Evolutionary conservation across 1,140 invertebrate species (phyloP).

Genomic region (Fopius arisanus): DNA sequence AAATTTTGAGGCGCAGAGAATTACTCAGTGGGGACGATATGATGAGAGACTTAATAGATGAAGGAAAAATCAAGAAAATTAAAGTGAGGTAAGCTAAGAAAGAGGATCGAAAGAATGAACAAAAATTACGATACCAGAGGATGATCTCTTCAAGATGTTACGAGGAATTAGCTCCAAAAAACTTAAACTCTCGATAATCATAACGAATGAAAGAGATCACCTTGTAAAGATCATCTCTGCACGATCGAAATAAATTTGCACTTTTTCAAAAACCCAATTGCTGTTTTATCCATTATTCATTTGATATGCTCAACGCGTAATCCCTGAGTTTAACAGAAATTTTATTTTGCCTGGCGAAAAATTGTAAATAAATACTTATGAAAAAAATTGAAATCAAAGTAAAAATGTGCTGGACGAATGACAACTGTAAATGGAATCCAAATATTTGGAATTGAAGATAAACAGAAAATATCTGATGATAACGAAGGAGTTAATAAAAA

Average conservation of each 20-base stretch:
- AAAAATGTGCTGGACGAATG: background rate
- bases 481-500: background rate
- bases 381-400: background rate
- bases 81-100: background rate
- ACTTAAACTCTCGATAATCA: background rate
- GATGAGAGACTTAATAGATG: background rate
- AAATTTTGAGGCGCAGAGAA: background rate
- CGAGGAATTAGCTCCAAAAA: background rate
- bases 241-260: conserved; percentile 42
- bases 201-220: conserved; percentile 24
- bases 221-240: conserved; percentile 39
- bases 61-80: background rate
- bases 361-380: background rate
- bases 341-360: background rate
- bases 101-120: conserved; percentile 13
- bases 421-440: background rate
- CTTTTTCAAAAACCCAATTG: conserved; percentile 37
- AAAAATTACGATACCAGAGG: conserved; percentile 9
- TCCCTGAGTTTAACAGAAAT: background rate
- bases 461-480: background rate
- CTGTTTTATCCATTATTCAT: conserved; percentile 17
- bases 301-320: conserved; percentile 8
- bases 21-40: background rate
- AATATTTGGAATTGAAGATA: background rate
- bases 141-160: conserved; percentile 20